Evolutionary conservation across 2,797 vertebrate species (phyloP).

Genomic region (Neopelma chrysocephalum): DNA sequence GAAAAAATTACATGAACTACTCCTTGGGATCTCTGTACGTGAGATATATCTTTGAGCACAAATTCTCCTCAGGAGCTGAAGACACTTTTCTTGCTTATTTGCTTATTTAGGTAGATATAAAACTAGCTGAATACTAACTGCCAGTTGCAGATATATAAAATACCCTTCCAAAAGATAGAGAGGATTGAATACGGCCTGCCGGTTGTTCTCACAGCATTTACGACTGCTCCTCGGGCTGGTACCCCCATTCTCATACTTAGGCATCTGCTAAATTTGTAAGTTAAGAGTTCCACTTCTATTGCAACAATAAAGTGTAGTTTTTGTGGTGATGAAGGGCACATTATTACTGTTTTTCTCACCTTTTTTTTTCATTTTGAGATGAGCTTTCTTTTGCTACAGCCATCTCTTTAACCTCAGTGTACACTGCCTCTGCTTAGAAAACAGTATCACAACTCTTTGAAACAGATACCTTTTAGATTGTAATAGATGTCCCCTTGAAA

Average conservation of each 20-base stretch:
- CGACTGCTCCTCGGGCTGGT: background rate
- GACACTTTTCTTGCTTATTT: background rate
- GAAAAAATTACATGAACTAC: background rate
- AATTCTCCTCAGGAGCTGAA: background rate
- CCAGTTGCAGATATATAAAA: background rate
- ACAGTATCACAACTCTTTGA: background rate
- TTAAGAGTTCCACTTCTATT: background rate
- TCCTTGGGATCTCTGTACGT: background rate
- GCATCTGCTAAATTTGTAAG: background rate
- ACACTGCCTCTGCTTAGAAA: background rate
- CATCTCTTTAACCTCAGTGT: constrained; percentile 14
- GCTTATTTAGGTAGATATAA: background rate
- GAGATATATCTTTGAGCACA: background rate
- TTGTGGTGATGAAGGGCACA: background rate
- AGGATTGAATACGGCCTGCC: background rate
- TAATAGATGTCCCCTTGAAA: background rate
- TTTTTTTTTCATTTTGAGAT: background rate
- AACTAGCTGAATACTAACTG: background rate
- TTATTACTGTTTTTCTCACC: background rate
- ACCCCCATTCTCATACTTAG: background rate
- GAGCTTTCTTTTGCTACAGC: constrained; percentile 5
- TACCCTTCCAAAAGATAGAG: background rate
- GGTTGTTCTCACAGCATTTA: background rate
- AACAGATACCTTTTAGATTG: background rate
- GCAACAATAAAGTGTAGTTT: background rate